Percentiles rank a stretch among this genome's conserved stretches.
Evolutionary conservation across 2,797 vertebrate species (phyloP).

Genomic region (Amblyopsis hoosieri): DNA sequence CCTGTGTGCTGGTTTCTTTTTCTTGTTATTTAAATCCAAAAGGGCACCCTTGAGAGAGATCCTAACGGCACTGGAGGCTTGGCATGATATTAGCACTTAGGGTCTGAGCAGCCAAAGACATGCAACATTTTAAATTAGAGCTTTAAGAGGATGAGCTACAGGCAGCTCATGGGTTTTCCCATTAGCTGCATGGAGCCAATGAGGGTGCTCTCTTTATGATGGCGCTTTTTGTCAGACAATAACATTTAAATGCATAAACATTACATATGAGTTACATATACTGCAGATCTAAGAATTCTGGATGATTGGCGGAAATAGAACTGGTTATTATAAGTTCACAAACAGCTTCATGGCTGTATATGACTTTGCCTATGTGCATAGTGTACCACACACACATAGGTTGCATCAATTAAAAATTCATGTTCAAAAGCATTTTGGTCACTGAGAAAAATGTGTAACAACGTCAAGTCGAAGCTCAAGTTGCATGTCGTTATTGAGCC

Average conservation of each 20-base stretch:
- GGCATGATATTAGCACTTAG: not conserved
- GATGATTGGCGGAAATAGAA: too few relatives aligned
- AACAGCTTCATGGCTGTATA: too few relatives aligned
- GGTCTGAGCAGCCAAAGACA: not conserved
- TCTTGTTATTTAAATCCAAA: too few relatives aligned
- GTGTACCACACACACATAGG: not conserved
- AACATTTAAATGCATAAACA: not conserved
- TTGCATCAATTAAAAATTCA: constrained; percentile 7
- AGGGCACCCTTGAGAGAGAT: too few relatives aligned
- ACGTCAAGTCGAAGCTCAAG: constrained; percentile 4
- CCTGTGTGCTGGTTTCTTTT: too few relatives aligned
- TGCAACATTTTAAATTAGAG: not conserved
- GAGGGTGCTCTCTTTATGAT: too few relatives aligned
- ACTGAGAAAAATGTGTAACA: not conserved
- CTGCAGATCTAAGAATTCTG: not conserved
- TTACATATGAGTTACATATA: not conserved
- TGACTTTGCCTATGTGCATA: too few relatives aligned
- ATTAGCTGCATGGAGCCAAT: too few relatives aligned
- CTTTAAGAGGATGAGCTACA: too few relatives aligned
- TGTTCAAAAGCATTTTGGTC: constrained; percentile 1
- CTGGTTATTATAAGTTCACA: too few relatives aligned
- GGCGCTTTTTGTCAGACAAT: too few relatives aligned
- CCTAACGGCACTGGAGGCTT: not conserved
- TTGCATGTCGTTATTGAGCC: constrained; percentile 29
- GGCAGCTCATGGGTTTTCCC: too few relatives aligned